Evolutionary conservation across 2,113 vertebrate genomes (phyloP), one percentile per base, ranked within the genome.

Genomic region (Nesogale talazaci): DNA sequence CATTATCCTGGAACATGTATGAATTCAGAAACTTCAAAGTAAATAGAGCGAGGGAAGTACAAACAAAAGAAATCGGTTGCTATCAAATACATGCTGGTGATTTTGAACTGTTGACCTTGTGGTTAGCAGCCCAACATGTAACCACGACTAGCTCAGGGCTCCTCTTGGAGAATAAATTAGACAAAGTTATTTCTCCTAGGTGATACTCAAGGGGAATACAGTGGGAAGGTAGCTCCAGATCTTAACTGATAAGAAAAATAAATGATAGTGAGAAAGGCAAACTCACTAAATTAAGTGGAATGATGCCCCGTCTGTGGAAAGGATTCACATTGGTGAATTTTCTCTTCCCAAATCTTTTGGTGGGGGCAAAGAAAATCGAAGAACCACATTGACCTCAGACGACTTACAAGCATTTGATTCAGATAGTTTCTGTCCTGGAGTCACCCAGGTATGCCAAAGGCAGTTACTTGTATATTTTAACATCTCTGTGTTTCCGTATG

Each of bases 371-470:
- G 83, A 78, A 85, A 78, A 75, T 31, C 67, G 38, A 87, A 76
- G 63, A 84, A 56, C 22, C 38, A 87, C 40, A 36, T 61, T 9
- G 65, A 85, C n/a, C 29, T 74, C 76, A 67, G n/a, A 22, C 31
- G 20, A 83, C 19, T 91, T 83, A 81, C 0, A 2, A 25, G 3
- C 16, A 84, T 93, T 89, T 86, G 25, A 76, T 80, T 83, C 42
- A 88, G 31, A 7, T 78, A 23, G 79, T 90, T 87, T 79, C 72
- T 88, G 94, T 91, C 65, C 74, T 74, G 77, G 38, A 6, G 38
- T 91, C 27, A 38, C 23, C 25, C 46, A 89, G 46, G 34, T 90
- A 87, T 42, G 31, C 3, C 36, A 90, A 82, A 63, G 38, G 2
- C 52, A 84, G 17, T 23, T 74, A 6, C 9, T 69, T 29, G 38